Conservation (phyloP, 2,797 vertebrate genomes). For the Cheirogaleus major region DNA sequence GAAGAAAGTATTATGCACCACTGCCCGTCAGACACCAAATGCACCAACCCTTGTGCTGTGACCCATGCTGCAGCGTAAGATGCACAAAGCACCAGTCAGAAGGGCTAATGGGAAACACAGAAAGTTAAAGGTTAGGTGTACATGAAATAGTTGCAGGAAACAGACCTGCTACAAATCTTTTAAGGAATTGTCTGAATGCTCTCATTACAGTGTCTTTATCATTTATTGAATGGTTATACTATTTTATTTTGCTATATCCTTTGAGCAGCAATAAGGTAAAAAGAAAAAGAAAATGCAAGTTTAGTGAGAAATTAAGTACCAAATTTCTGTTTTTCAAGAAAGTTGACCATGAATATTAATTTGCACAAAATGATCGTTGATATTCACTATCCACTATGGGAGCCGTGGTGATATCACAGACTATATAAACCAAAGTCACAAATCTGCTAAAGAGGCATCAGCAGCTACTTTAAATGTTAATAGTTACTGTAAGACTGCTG, state of each 20-base stretch:
- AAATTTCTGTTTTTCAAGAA: slow-evolving; percentile 14
- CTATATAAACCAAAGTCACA: not conserved
- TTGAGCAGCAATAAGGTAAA: not conserved
- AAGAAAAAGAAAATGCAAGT: not conserved
- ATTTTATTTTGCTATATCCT: slow-evolving; percentile 5
- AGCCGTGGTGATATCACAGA: not conserved
- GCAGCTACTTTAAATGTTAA: not conserved
- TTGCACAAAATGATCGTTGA: not conserved
- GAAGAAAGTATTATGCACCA: not conserved
- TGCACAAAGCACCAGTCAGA: not conserved
- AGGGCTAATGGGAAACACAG: not conserved
- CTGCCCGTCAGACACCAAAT: not conserved
- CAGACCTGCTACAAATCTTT: not conserved
- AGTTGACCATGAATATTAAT: not conserved
- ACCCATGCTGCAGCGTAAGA: not conserved
- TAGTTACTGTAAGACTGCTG: not conserved
- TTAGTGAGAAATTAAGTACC: not conserved
- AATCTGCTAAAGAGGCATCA: not conserved
- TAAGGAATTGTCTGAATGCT: not conserved
- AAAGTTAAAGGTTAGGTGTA: not conserved
- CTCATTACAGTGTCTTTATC: not conserved
- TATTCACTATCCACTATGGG: not conserved
- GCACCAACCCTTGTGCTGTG: too few relatives aligned
- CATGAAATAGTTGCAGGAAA: not conserved
- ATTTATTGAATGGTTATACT: not conserved